A percentile compares a stretch with the other conserved stretches of the same genome.
Conservation (phyloP, 2,113 vertebrate genomes). For the Poeciliopsis retropinna region DNA sequence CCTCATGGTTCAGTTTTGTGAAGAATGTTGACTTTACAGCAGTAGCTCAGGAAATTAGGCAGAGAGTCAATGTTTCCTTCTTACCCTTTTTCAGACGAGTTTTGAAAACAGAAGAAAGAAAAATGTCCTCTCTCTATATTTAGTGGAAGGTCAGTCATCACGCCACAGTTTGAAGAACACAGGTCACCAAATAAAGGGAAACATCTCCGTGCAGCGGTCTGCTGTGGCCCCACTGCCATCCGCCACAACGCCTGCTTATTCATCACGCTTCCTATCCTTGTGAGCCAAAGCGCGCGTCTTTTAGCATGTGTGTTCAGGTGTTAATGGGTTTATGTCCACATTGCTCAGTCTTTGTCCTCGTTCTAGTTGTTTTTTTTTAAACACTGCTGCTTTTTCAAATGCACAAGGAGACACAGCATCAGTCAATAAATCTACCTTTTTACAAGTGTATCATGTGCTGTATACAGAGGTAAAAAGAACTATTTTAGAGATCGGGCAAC, state of each 20-base stretch:
- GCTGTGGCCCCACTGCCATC: slow-evolving; percentile 46
- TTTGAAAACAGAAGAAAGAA: slow-evolving; percentile 22
- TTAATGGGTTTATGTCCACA: slow-evolving; percentile 30
- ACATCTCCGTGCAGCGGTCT: slow-evolving; percentile 30
- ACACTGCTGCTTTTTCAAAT: neutral
- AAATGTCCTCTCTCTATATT: slow-evolving; percentile 41
- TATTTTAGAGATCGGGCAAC: neutral
- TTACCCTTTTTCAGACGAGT: neutral
- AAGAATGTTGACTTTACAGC: neutral
- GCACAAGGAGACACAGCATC: neutral
- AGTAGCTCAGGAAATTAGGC: neutral
- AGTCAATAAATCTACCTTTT: too few relatives aligned
- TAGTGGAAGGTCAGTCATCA: slow-evolving; percentile 49
- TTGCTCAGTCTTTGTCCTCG: slow-evolving; percentile 5
- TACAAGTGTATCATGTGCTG: too few relatives aligned
- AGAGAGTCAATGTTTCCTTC: neutral
- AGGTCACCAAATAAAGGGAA: slow-evolving; percentile 51
- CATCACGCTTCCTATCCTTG: slow-evolving; percentile 54
- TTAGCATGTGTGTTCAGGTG: neutral
- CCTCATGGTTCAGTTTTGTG: neutral
- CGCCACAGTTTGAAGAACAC: slow-evolving; percentile 20
- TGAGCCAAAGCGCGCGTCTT: slow-evolving; percentile 1
- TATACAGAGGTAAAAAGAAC: neutral
- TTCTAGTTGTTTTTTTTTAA: slow-evolving; percentile 26
- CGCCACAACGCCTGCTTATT: slow-evolving; percentile 65